Evolutionary conservation across 2,113 vertebrate species (phyloP).

Genomic region (Cathartes aura): DNA sequence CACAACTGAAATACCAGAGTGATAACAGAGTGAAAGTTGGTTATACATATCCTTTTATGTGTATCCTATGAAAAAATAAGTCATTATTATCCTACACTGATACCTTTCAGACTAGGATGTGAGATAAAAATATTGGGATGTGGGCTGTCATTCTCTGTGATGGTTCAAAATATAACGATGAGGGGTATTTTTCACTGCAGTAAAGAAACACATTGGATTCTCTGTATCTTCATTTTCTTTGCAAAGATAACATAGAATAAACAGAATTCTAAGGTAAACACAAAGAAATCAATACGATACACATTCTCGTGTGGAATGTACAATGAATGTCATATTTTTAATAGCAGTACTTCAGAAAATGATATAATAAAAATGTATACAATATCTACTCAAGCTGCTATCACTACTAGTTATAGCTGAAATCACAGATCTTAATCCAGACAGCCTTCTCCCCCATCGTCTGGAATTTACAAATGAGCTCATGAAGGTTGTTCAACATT

Average conservation of each 20-base stretch:
- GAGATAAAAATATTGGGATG: not conserved
- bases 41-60: not conserved
- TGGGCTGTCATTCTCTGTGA: not conserved
- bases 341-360: not conserved
- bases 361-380: not conserved
- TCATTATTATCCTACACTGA: not conserved
- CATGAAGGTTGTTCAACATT: accelerated
- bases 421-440: not conserved
- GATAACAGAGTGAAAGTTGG: not conserved
- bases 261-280: not conserved
- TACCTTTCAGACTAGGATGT: not conserved
- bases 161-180: not conserved
- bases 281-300: not conserved
- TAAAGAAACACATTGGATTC: not conserved
- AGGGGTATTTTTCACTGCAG: not conserved
- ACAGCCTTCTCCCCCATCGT: accelerated
- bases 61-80: not conserved
- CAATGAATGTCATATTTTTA: not conserved
- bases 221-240: not conserved
- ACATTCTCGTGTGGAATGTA: not conserved
- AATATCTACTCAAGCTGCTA: not conserved
- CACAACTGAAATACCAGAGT: not conserved
- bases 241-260: not conserved
- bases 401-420: not conserved
- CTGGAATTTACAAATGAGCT: accelerated